phyloP scores from a whole-genome alignment of 2,888 invertebrate species.

The Trissolcus japonicus region DNA sequence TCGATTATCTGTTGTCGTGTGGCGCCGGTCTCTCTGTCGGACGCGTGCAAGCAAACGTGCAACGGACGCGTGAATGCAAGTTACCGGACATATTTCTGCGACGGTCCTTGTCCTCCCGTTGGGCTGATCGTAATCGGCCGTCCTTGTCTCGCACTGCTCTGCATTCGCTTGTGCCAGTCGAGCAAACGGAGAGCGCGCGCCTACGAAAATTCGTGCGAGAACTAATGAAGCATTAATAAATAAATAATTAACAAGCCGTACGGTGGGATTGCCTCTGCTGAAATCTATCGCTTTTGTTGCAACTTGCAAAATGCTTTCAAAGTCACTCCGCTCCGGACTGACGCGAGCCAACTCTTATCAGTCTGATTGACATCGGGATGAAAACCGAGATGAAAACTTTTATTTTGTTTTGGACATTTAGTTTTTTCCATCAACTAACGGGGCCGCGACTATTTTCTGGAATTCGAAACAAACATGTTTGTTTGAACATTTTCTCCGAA shows the following conservation, averaged over 20 bases:
- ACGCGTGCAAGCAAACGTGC: slow-evolving; percentile 44
- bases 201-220: slow-evolving; percentile 60
- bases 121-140: not conserved
- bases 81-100: slow-evolving; percentile 42
- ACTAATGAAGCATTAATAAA: slow-evolving; percentile 67
- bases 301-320: slow-evolving; percentile 3
- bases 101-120: slow-evolving; percentile 28
- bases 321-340: too few species aligned
- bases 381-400: too few species aligned
- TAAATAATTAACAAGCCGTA: slow-evolving; percentile 69
- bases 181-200: slow-evolving; percentile 31
- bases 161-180: slow-evolving; percentile 57
- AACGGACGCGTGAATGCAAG: slow-evolving; percentile 50
- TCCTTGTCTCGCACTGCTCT: slow-evolving; percentile 37
- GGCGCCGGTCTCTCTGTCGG: slow-evolving; percentile 28
- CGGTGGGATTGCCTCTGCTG: slow-evolving; percentile 43
- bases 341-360: too few species aligned
- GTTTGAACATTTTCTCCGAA: not conserved
- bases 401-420: too few species aligned
- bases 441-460: too few species aligned
- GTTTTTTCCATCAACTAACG: too few species aligned
- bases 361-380: too few species aligned
- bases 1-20: slow-evolving; percentile 70
- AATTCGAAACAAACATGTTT: not conserved
- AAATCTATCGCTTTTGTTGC: slow-evolving; percentile 47